Base-by-base conservation (phyloP, 1,140 invertebrate species). In the Aricia agestis region DNA sequence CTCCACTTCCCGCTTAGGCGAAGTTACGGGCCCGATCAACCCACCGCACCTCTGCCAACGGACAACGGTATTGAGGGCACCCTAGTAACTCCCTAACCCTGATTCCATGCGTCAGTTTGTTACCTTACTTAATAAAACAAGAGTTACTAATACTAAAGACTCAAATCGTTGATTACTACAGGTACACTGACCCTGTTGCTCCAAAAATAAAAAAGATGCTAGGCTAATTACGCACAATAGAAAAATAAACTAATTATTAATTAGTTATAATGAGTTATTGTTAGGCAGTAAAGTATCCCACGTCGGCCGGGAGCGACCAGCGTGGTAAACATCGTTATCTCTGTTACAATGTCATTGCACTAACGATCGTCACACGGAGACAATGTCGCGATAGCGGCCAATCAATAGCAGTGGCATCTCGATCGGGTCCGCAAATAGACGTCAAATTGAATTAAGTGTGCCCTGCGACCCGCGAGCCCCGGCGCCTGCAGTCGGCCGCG, bases 371-470 rank as follows among this genome's bases (percentile, higher is more conserved):
- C 19, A 19, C 59, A 19, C n/a, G 10, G 17, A 63, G 59, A 63
- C 59, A 63, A 63, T 63, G 59, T 63, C 18, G 10, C 59, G 3
- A 63, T 63, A 63, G 11, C 6, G 25, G 4, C 18, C 10, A 63
- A 63, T 19, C 59, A 25, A 63, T 63, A 63, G 10, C 59, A 19
- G 18, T 11, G 19, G 19, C 19, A 31, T 63, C 59, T 63, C 59
- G 58, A 36, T 66, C 67, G 65, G 15, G 66, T 66, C 73, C 74
- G 67, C 45, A 73, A 75, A 73, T 77, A 74, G 68, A 31, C 69
- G 72, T 74, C 72, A 70, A 79, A 79, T 77, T 72, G 52, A 77
- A 79, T 79, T 77, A 79, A 11, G 25, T 66, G 31, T 9, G 36
- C 42, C 66, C 52, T 18, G 72, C 31, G 9, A 52, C 36, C 36